These are phyloP conservation scores for Sternotherus odoratus DNA, from an alignment of 2,797 vertebrate genomes.

Conservation along the genomic window DNA sequence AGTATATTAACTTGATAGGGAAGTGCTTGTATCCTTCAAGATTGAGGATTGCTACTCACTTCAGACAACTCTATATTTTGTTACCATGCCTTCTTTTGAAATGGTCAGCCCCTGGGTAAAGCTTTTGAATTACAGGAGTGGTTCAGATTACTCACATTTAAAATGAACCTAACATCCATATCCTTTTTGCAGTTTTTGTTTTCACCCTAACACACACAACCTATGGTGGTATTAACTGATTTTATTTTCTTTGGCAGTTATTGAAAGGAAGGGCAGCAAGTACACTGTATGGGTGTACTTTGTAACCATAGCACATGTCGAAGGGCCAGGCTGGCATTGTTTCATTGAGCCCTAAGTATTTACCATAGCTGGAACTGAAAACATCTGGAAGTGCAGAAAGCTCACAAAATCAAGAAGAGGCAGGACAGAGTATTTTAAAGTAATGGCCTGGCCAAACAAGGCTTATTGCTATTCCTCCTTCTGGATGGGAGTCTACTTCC, in stretches of 20 bases:
- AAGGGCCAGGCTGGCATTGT: neutral
- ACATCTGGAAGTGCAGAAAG: accelerated
- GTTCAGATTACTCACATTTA: neutral
- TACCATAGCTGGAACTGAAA: neutral
- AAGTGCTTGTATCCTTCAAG: neutral
- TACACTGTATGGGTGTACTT: too few species aligned
- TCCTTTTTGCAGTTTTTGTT: neutral
- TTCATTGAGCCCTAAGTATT: neutral
- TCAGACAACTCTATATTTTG: neutral
- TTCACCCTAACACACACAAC: neutral
- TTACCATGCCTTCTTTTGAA: neutral
- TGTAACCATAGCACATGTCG: neutral
- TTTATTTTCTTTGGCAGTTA: neutral
- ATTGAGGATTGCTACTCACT: neutral
- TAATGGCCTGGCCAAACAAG: neutral
- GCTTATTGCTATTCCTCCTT: neutral
- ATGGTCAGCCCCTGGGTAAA: neutral
- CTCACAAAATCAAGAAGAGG: neutral
- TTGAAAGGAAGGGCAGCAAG: neutral
- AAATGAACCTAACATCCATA: neutral
- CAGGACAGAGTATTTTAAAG: neutral
- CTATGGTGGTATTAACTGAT: neutral
- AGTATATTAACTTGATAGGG: too few species aligned
- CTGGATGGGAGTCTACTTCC: neutral
- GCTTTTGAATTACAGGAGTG: neutral